Evolutionary conservation across 1,140 invertebrate species (phyloP).

Genomic region (Arion vulgaris): DNA sequence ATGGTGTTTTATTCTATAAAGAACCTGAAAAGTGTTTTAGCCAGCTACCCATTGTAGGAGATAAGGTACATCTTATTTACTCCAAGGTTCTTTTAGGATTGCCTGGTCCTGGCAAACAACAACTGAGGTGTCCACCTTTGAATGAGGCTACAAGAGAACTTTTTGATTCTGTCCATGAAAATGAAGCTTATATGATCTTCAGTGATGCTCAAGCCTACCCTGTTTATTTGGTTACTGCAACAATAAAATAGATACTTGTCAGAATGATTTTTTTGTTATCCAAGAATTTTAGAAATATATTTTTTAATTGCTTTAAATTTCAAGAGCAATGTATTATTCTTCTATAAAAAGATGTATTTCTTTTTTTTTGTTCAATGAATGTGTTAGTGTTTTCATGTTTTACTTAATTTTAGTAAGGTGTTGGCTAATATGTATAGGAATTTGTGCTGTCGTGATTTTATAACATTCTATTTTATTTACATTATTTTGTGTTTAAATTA

Average conservation of each 20-base stretch:
- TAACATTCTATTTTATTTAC: no score
- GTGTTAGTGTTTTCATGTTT: no score
- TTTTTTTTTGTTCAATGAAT: no score
- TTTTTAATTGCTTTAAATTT: no score
- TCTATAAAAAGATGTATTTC: no score
- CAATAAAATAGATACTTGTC: background rate
- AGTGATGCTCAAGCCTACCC: slow-evolving; percentile 23
- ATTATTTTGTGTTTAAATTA: no score
- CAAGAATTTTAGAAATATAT: no score
- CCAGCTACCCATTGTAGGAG: background rate
- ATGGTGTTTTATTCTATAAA: slow-evolving; percentile 10
- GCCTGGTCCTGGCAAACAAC: background rate
- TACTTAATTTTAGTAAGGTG: no score
- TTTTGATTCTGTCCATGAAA: background rate
- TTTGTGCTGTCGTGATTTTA: no score
- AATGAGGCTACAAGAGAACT: background rate
- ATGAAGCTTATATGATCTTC: background rate
- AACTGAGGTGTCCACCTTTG: background rate
- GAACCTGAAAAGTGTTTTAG: background rate
- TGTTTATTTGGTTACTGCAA: background rate
- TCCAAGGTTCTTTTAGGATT: background rate
- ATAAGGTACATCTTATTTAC: background rate
- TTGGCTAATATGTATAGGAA: no score
- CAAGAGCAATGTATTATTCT: no score
- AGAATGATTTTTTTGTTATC: no score